These are phyloP conservation scores for Maconellicoccus hirsutus DNA, from an alignment of 1,140 invertebrate genomes.

Conservation along the genomic window DNA sequence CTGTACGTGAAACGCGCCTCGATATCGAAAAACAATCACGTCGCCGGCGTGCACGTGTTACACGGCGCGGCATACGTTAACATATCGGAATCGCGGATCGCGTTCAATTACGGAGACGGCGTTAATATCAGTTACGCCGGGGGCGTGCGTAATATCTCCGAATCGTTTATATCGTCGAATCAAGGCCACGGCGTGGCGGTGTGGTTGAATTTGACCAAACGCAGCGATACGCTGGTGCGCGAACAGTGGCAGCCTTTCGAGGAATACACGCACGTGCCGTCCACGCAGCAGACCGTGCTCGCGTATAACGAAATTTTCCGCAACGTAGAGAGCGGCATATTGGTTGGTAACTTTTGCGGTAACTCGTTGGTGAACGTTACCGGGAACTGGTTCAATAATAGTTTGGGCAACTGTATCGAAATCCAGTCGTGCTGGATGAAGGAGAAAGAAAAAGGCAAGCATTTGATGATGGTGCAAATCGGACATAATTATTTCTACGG, in stretches of 20 bases:
- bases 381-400: constrained; percentile 69
- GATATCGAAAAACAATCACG: constrained; percentile 52
- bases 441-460: constrained; percentile 36
- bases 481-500: constrained; percentile 61
- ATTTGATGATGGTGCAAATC: constrained; percentile 3
- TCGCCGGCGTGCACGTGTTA: constrained; percentile 24
- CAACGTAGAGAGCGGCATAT: constrained; percentile 72
- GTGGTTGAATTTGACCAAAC: constrained; percentile 61
- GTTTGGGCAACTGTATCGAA: constrained; percentile 59
- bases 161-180: constrained; percentile 66
- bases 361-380: constrained; percentile 66
- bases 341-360: constrained; percentile 64
- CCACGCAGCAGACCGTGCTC: constrained; percentile 72
- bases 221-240: constrained; percentile 35
- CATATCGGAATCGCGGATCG: constrained; percentile 76
- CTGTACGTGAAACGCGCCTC: constrained; percentile 65
- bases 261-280: neutral
- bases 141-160: constrained; percentile 76
- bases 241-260: neutral
- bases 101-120: constrained; percentile 83
- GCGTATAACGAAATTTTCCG: constrained; percentile 75
- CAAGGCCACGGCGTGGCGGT: constrained; percentile 70
- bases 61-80: constrained; percentile 81
- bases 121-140: constrained; percentile 85
- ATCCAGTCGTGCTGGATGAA: constrained; percentile 37